Evolutionary conservation across 2,888 invertebrate species (phyloP).

Genomic region (Heteromurus nitidus): DNA sequence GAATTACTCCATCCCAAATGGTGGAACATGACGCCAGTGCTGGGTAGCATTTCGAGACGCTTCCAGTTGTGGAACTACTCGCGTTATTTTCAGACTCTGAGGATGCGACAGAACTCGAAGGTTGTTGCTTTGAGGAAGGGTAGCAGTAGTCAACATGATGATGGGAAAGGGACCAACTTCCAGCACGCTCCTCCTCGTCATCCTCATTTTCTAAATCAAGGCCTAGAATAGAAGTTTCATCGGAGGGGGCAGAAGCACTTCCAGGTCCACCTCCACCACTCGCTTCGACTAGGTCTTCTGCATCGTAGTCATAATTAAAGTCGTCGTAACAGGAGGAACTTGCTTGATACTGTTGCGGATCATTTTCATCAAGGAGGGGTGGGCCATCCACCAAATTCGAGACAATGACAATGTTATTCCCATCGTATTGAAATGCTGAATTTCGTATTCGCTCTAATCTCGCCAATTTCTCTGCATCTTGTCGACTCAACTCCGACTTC

Average conservation of each 20-base stretch:
- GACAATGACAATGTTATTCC: constrained; percentile 60
- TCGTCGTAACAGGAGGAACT: constrained; percentile 45
- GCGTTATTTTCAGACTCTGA: constrained; percentile 62
- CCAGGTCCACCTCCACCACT: constrained; percentile 18
- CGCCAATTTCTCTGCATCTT: constrained; percentile 30
- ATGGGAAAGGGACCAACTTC: constrained; percentile 49
- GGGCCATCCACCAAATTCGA: background rate
- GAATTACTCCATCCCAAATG: constrained; percentile 66
- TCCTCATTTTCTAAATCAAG: constrained; percentile 51
- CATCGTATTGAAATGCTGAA: constrained; percentile 48
- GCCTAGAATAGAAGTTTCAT: constrained; percentile 35
- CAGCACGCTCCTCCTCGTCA: constrained; percentile 40
- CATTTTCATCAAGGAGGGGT: background rate
- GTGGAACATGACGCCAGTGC: constrained; percentile 57
- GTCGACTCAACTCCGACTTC: constrained; percentile 11
- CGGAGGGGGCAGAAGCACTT: constrained; percentile 12
- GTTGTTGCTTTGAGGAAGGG: constrained; percentile 18
- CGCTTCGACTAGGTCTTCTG: background rate
- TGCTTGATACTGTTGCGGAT: constrained; percentile 6
- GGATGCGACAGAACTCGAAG: constrained; percentile 55
- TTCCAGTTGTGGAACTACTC: constrained; percentile 44
- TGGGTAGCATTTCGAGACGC: constrained; percentile 37
- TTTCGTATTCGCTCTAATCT: constrained; percentile 33
- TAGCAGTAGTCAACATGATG: constrained; percentile 34
- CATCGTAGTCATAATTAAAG: constrained; percentile 34